A percentile compares a stretch with the other conserved stretches of the same genome.
Conservation (phyloP, 1,140 invertebrate species). For the Platorchestia sp. region DNA sequence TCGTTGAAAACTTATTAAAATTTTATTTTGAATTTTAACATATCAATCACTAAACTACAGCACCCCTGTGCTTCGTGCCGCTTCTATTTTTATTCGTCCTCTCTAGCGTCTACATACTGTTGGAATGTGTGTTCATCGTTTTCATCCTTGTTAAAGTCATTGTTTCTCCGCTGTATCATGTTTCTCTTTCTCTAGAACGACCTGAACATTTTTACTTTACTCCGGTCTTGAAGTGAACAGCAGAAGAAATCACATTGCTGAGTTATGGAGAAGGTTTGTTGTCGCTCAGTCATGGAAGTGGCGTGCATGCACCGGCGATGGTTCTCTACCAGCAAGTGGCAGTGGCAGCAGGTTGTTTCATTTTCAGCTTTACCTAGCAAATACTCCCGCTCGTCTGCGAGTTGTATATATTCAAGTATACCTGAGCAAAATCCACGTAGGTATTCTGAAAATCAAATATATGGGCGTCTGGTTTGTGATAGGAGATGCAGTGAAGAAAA, state of each 20-base stretch:
- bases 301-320: neutral
- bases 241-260: neutral
- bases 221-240: neutral
- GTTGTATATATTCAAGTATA: neutral
- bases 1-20: neutral
- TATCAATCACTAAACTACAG: neutral
- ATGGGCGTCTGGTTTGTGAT: neutral
- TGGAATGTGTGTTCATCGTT: too few relatives aligned
- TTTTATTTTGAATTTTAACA: neutral
- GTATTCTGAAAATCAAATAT: neutral
- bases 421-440: neutral
- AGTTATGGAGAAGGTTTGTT: constrained; percentile 45
- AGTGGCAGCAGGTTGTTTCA: neutral
- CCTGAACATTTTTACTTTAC: neutral
- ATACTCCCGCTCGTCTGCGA: neutral
- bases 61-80: neutral
- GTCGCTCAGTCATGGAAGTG: neutral
- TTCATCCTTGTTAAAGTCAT: too few relatives aligned
- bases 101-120: too few relatives aligned
- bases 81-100: too few relatives aligned
- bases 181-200: neutral
- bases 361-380: neutral
- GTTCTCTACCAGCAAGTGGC: constrained; percentile 10
- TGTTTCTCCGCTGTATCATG: neutral
- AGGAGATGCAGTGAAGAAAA: neutral